A percentile compares a stretch with the other conserved stretches of the same genome.
These are phyloP conservation scores for Formica exsecta DNA, from an alignment of 1,140 invertebrate genomes.

Conservation along the genomic window DNA sequence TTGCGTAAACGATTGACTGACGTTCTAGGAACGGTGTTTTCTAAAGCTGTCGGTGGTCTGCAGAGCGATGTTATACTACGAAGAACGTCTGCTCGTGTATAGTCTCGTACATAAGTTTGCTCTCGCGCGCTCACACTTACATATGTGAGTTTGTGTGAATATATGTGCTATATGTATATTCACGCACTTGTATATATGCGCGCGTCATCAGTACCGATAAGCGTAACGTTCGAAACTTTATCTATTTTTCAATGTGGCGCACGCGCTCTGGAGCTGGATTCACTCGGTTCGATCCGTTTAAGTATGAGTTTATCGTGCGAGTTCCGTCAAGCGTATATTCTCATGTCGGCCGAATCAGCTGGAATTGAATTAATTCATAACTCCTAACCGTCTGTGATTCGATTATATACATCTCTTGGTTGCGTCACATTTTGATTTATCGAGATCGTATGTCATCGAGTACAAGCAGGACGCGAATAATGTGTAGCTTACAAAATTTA, in stretches of 20 bases:
- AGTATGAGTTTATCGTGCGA: conserved; percentile 47
- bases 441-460: conserved; percentile 45
- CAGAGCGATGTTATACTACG: conserved; percentile 37
- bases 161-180: neutral
- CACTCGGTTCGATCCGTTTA: conserved; percentile 1
- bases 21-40: conserved; percentile 54
- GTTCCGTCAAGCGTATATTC: conserved; percentile 58
- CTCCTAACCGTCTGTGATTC: conserved; percentile 40
- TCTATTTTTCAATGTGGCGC: conserved; percentile 52
- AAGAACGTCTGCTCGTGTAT: conserved; percentile 41
- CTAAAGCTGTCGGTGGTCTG: conserved; percentile 55
- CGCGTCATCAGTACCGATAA: conserved; percentile 52
- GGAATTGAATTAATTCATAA: conserved; percentile 63
- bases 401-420: conserved; percentile 49
- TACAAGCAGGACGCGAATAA: neutral
- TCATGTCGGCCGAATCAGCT: conserved; percentile 54
- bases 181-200: neutral
- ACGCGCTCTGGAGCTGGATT: conserved; percentile 1
- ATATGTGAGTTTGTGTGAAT: too few relatives aligned
- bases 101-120: conserved; percentile 15
- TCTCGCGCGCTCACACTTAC: neutral
- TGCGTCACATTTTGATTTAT: conserved; percentile 57
- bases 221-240: conserved; percentile 41
- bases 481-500: neutral
- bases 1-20: conserved; percentile 78